Conservation (phyloP, 2,888 invertebrate genomes). For the Protodeltote pygarga region DNA sequence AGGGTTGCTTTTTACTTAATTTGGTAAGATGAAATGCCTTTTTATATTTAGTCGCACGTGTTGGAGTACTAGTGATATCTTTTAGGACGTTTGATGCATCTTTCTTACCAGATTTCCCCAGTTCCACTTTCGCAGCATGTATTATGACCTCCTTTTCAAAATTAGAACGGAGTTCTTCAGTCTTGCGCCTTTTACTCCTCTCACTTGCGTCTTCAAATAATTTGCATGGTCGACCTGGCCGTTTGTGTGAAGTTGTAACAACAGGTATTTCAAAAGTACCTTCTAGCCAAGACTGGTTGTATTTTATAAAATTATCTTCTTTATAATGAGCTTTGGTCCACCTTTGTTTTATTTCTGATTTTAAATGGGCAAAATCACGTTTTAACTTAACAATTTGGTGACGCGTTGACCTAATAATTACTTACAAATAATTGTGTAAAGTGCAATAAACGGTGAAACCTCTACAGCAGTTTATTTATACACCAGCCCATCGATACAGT, state of each 20-base stretch:
- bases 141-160: not conserved
- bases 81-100: conserved; percentile 3
- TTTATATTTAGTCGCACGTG: conserved; percentile 2
- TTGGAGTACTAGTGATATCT: conserved; percentile 3
- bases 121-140: conserved; percentile 9
- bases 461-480: too few relatives aligned
- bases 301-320: not conserved
- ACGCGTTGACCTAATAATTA: too few relatives aligned
- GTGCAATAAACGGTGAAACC: too few relatives aligned
- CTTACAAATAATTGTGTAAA: too few relatives aligned
- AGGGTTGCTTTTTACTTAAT: not conserved
- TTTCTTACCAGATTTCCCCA: conserved; percentile 2
- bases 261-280: not conserved
- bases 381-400: too few relatives aligned
- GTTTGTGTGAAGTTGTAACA: not conserved
- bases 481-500: too few relatives aligned
- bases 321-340: not conserved
- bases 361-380: conserved; percentile 1
- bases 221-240: not conserved
- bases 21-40: not conserved
- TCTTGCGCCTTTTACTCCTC: not conserved
- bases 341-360: conserved; percentile 1
- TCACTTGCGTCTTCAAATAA: conserved; percentile 2
- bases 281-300: not conserved
- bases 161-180: not conserved